phyloP scores from a whole-genome alignment of 2,797 vertebrate genomes.

The Ataeniobius toweri region DNA sequence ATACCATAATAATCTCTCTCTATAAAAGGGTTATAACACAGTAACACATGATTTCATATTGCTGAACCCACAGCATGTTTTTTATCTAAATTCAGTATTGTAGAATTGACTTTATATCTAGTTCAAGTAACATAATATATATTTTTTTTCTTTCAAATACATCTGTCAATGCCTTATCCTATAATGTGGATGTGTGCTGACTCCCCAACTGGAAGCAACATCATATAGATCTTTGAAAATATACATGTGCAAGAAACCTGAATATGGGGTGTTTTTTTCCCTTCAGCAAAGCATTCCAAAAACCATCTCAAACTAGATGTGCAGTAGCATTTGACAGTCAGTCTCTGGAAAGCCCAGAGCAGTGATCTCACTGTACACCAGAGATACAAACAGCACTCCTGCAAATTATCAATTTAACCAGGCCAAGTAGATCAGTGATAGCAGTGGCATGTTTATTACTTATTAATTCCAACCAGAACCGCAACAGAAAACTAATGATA shows the following conservation, averaged over 20 bases:
- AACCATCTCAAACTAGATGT: neutral
- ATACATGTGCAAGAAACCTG: neutral
- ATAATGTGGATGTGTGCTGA: too few species aligned
- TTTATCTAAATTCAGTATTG: neutral
- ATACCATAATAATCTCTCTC: neutral
- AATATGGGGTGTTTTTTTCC: neutral
- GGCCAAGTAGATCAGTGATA: conserved; percentile 17
- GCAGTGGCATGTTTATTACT: conserved; percentile 4
- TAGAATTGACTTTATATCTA: neutral
- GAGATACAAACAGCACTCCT: neutral
- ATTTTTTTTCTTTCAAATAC: neutral
- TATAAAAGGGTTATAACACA: conserved; percentile 4
- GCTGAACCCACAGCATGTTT: neutral
- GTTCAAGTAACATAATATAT: neutral
- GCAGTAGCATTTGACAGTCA: conserved; percentile 10
- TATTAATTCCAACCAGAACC: conserved; percentile 23
- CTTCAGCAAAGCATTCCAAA: neutral
- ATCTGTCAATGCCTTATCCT: neutral
- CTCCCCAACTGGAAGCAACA: too few species aligned
- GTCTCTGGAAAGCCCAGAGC: conserved; percentile 10
- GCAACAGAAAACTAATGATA: conserved; percentile 10
- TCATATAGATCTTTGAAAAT: neutral
- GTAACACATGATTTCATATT: neutral
- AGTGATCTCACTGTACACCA: conserved; percentile 8
- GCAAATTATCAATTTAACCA: conserved; percentile 11